Conservation (phyloP, 2,113 vertebrate genomes). For the Phrynosoma blainvillii region DNA sequence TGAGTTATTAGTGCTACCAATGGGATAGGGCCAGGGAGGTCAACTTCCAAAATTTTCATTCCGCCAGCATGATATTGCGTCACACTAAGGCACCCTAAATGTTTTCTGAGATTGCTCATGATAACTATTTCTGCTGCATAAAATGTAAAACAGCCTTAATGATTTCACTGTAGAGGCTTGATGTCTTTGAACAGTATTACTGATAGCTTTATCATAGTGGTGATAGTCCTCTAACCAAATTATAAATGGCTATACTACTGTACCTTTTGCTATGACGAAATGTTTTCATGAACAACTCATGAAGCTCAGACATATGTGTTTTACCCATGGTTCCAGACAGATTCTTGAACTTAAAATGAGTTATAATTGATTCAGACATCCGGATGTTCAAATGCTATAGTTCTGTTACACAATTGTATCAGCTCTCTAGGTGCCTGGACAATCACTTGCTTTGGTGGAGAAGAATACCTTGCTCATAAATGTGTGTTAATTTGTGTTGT, state of each 20-base stretch:
- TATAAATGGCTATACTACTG: background rate
- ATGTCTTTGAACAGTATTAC: background rate
- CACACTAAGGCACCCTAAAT: background rate
- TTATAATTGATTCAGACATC: background rate
- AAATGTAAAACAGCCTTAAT: background rate
- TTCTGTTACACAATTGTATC: background rate
- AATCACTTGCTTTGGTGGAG: background rate
- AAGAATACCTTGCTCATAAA: background rate
- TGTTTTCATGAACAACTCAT: background rate
- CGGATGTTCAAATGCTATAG: background rate
- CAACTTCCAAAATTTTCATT: background rate
- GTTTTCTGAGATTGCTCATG: too few species aligned
- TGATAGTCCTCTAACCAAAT: background rate
- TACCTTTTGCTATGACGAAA: background rate
- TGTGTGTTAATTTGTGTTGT: background rate
- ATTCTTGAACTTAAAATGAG: background rate
- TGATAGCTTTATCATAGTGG: conserved; percentile 4
- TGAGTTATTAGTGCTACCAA: background rate
- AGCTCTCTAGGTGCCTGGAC: background rate
- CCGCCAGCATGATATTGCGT: background rate
- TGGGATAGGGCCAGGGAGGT: background rate
- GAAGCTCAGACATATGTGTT: background rate
- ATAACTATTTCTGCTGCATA: background rate
- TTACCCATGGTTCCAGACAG: background rate
- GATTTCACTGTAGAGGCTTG: background rate